A percentile compares a stretch with the other conserved stretches of the same genome.
Conservation (phyloP, 2,888 invertebrate genomes). For the Pantelozetes paolii region DNA sequence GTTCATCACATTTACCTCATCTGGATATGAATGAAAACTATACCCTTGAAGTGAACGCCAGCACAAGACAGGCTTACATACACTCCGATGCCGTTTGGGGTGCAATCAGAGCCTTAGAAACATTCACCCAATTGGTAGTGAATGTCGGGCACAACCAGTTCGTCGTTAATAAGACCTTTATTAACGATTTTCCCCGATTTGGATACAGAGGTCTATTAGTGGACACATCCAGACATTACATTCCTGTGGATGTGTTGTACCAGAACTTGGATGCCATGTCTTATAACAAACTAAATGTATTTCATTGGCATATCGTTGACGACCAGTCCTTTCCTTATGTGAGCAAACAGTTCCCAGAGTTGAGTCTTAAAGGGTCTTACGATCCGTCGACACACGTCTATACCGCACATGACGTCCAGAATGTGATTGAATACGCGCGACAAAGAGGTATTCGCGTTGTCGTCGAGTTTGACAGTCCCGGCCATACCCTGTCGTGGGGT, state of each 20-base stretch:
- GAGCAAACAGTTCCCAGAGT: slow-evolving; percentile 69
- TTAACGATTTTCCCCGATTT: slow-evolving; percentile 69
- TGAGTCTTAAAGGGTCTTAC: slow-evolving; percentile 52
- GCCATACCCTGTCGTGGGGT: slow-evolving; percentile 87
- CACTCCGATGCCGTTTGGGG: slow-evolving; percentile 44
- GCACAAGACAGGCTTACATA: neutral
- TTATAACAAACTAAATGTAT: slow-evolving; percentile 84
- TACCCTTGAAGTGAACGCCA: slow-evolving; percentile 39
- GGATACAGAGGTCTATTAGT: slow-evolving; percentile 75
- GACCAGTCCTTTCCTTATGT: slow-evolving; percentile 87
- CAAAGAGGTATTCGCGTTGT: slow-evolving; percentile 78
- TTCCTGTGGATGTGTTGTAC: slow-evolving; percentile 64
- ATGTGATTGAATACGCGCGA: slow-evolving; percentile 71
- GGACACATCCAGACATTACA: slow-evolving; percentile 81
- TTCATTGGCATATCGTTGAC: slow-evolving; percentile 94
- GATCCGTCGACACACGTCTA: slow-evolving; percentile 59
- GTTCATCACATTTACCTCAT: slow-evolving; percentile 65
- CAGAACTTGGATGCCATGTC: slow-evolving; percentile 69
- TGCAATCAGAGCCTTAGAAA: slow-evolving; percentile 62
- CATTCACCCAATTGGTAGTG: slow-evolving; percentile 71
- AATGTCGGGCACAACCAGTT: slow-evolving; percentile 63
- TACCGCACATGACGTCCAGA: slow-evolving; percentile 61
- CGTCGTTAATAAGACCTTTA: slow-evolving; percentile 44
- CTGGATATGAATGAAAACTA: slow-evolving; percentile 61
- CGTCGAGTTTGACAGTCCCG: slow-evolving; percentile 86